Base-by-base conservation (phyloP, 2,888 invertebrate genomes). In the Yponomeuta cagnagella region DNA sequence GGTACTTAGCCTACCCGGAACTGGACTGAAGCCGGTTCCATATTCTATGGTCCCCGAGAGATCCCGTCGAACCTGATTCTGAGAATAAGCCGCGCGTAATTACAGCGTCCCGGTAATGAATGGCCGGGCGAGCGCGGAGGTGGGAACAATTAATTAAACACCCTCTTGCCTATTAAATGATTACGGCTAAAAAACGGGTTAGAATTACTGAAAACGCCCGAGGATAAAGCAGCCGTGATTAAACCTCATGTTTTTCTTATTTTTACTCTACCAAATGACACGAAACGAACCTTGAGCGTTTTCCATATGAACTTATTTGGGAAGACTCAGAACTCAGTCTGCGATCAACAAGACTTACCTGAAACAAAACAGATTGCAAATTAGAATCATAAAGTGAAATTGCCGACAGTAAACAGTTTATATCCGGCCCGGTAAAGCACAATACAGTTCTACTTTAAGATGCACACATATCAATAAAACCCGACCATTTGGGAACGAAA, bases 71-170 rank as follows among this genome's bases (percentile, higher is more conserved):
- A 80, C 82, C 76, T 76, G 79, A 75, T 79, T 72, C 76, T 70
- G 69, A 69, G 31, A 48, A 69, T 48, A 68, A 68, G 69, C 69
- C 64, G 74, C 52, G 69, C 72, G 78, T 81, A 82, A 82, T 82
- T 81, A 82, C 77, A 76, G 74, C 72, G 72, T n/a, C 48, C 15
- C 70, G 72, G 70, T 70, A 70, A 70, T 70, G 70, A 70, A 65
- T 70, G 65, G 63, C 63, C 73, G 72, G 73, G 68, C 72, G 64
- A 48, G 63, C 74, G 71, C 75, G 75, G 73, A 75, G 75, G 75
- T 73, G 74, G 76, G 76, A 78, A 78, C 76, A 78, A 79, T 82
- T 83, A 82, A 86, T 81, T 80, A 80, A 82, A 82, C 82, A 85
- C 82, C 81, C 81, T 79, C 69, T 75, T 71, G 73, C 72, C 76